Conservation (phyloP, 2,113 vertebrate genomes). For the Mola mola region DNA sequence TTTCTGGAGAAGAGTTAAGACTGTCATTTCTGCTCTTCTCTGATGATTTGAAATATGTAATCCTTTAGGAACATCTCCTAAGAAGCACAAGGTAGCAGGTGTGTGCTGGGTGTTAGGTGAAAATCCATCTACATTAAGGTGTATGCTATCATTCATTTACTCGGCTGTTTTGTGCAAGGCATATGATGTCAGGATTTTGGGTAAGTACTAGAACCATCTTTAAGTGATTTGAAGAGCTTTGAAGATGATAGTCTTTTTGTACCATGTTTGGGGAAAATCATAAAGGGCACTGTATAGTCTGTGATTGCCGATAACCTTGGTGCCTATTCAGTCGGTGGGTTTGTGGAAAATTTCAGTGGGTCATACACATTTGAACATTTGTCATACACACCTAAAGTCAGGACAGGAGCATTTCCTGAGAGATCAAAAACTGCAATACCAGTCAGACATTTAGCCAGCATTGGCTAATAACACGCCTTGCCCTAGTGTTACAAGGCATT, state of each 20-base stretch:
- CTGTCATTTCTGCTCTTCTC: slow-evolving; percentile 26
- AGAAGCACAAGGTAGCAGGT: slow-evolving; percentile 35
- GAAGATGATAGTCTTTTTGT: slow-evolving; percentile 44
- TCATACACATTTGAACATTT: slow-evolving; percentile 48
- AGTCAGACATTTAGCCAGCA: slow-evolving; percentile 25
- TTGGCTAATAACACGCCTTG: slow-evolving; percentile 13
- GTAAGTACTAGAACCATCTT: slow-evolving; percentile 37
- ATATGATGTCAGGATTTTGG: slow-evolving; percentile 29
- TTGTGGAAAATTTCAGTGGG: slow-evolving; percentile 50
- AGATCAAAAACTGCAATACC: slow-evolving; percentile 24
- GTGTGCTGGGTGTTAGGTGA: slow-evolving; percentile 50
- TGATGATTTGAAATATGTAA: slow-evolving; percentile 57
- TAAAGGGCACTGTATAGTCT: slow-evolving; percentile 46
- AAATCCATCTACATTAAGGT: slow-evolving; percentile 29
- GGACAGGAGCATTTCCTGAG: slow-evolving; percentile 26
- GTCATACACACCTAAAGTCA: slow-evolving; percentile 34
- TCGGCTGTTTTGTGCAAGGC: slow-evolving; percentile 46
- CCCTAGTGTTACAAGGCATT: slow-evolving; percentile 28
- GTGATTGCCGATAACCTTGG: slow-evolving; percentile 46
- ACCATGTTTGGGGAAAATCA: slow-evolving; percentile 2
- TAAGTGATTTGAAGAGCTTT: slow-evolving; percentile 50
- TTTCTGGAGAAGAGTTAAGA: slow-evolving; percentile 31
- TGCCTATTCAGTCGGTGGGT: slow-evolving; percentile 43
- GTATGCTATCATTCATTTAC: slow-evolving; percentile 38
- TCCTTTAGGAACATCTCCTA: slow-evolving; percentile 45